phyloP scores from a whole-genome alignment of 2,797 vertebrate species.

The Arrhamphus sclerolepis region DNA sequence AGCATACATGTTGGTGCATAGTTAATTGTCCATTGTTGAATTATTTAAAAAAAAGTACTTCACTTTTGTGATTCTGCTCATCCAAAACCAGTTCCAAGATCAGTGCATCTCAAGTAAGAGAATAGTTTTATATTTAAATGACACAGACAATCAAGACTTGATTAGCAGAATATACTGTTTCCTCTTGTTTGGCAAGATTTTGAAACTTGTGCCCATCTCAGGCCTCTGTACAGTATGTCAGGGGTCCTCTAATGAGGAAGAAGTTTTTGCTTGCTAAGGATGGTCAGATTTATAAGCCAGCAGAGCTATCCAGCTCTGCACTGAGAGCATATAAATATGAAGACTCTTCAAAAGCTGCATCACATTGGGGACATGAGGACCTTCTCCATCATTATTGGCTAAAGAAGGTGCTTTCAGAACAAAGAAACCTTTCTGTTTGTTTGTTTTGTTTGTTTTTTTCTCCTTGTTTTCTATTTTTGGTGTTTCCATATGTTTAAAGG shows the following conservation, averaged over 20 bases:
- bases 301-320: slow-evolving; percentile 55
- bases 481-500: too few species aligned
- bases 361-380: slow-evolving; percentile 42
- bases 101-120: slow-evolving; percentile 12
- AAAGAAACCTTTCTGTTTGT: too few species aligned
- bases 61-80: background rate
- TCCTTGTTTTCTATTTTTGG: too few species aligned
- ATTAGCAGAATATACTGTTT: slow-evolving; percentile 16
- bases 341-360: slow-evolving; percentile 49
- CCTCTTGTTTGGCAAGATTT: slow-evolving; percentile 43
- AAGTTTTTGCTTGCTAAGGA: slow-evolving; percentile 77
- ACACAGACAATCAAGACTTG: slow-evolving; percentile 4
- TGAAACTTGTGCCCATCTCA: slow-evolving; percentile 55
- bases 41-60: slow-evolving; percentile 1
- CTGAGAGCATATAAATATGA: slow-evolving; percentile 76
- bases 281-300: slow-evolving; percentile 71
- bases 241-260: slow-evolving; percentile 70
- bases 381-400: slow-evolving; percentile 30
- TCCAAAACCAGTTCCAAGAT: background rate
- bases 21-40: too few species aligned
- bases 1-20: too few species aligned
- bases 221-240: slow-evolving; percentile 49
- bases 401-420: slow-evolving; percentile 24
- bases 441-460: too few species aligned
- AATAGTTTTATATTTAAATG: slow-evolving; percentile 14